Base-by-base conservation (phyloP, 2,888 invertebrate species). In the Epistrophe eligans region DNA sequence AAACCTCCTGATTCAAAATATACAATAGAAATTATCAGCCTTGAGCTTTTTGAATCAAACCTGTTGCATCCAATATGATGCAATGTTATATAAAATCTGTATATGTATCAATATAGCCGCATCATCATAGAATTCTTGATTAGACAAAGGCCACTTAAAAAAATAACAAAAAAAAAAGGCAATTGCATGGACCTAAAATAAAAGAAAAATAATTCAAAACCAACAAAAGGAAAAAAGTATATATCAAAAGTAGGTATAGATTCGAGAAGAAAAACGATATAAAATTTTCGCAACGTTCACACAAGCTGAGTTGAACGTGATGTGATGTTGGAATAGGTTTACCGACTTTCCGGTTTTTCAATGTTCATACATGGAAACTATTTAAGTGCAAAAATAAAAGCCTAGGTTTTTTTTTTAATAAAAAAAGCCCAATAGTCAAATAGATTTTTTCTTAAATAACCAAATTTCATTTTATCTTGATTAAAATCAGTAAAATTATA, bases 281-380 rank as follows among this genome's bases (percentile, higher is more conserved):
- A 76, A 71, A 79, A 79, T 82, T 74, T 82, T 64, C 58, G 71
- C 79, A 76, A 79, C 82, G 85, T 79, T 70, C 79, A 79, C 82
- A 79, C 82, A 82, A 87, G 79, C 82, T 79, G 32, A 82, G 79
- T 66, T 76, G 82, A 79, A 87, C 87, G 85, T 87, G 85, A 82
- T 77, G 85, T 87, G 85, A 82, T 77, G 73, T 82, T 35, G 77
- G 64, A 71, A 85, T 74, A 82, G 79, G 71, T 58, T 77, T 24
- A 70, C 60, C 50, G 8, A 45, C 71, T 66, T 66, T 43, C 28
- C 64, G 73, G 62, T 64, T 57, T 17, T 67, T 67, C 48, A 35
- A 38, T 57, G 17, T 67, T 58, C 38, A 35, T 50, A 50, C 5
- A 48, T 38, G 50, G 19, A 45, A 15, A 35, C 19, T 28, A 32